Percentiles rank a stretch among this genome's conserved stretches.
phyloP scores from a whole-genome alignment of 2,797 vertebrate genomes.

The Scomberomorus guttatus region DNA sequence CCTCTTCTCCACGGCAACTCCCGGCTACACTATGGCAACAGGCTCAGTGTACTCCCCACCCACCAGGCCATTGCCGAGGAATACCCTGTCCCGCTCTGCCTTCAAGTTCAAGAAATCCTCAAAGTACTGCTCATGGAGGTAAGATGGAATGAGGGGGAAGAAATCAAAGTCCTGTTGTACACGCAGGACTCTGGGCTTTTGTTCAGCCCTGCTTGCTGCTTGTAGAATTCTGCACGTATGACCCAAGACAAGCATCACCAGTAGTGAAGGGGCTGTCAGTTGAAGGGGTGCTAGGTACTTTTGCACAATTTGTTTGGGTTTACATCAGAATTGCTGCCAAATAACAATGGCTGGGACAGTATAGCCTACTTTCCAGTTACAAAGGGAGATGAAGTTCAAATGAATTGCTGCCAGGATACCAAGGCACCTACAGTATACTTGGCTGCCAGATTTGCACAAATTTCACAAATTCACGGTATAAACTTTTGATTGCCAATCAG shows the following conservation, averaged over 20 bases:
- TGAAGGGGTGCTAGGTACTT: background rate
- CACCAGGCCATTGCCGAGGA: slow-evolving; percentile 96
- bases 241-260: background rate
- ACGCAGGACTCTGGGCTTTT: no score
- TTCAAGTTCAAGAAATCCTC: slow-evolving; percentile 99
- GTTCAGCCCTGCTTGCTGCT: no score
- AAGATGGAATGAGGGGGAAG: background rate
- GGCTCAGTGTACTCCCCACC: slow-evolving; percentile 98
- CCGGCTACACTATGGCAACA: slow-evolving; percentile 99
- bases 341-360: background rate
- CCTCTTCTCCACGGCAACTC: slow-evolving; percentile 98
- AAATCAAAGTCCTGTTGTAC: background rate
- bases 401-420: background rate
- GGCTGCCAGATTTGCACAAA: no score
- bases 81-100: slow-evolving; percentile 97
- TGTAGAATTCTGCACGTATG: background rate
- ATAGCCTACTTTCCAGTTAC: background rate
- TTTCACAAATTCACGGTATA: background rate
- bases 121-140: slow-evolving; percentile 97
- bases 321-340: background rate
- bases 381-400: background rate
- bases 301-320: background rate
- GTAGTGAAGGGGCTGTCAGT: background rate
- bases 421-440: no score
- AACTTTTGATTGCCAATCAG: no score